These are phyloP conservation scores for Cyphomyrmex costatus DNA, from an alignment of 1,140 invertebrate species.

Conservation along the genomic window DNA sequence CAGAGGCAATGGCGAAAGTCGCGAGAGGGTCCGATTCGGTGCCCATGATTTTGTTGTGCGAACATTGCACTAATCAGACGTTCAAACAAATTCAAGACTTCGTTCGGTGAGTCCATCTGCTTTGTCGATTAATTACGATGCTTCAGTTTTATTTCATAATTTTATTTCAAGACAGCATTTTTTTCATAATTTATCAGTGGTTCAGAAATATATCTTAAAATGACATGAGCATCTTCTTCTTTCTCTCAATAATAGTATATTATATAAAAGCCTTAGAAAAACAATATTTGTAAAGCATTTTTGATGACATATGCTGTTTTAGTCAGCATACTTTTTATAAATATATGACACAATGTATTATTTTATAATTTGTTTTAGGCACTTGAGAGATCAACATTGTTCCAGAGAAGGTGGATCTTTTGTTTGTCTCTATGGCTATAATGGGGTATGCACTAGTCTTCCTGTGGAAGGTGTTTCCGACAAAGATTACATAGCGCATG, in stretches of 20 bases:
- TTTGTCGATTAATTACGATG: background rate
- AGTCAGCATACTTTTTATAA: constrained; percentile 3
- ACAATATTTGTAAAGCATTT: background rate
- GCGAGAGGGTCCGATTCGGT: constrained; percentile 79
- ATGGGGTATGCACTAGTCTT: constrained; percentile 94
- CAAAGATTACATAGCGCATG: constrained; percentile 95
- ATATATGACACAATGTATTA: background rate
- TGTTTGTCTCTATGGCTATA: constrained; percentile 96
- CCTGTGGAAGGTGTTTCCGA: constrained; percentile 96
- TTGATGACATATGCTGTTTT: background rate
- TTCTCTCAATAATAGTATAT: background rate
- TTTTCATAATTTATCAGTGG: background rate
- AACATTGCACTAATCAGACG: constrained; percentile 85
- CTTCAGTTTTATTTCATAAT: background rate
- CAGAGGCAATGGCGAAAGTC: constrained; percentile 83
- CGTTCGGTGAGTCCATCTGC: constrained; percentile 79
- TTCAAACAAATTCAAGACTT: constrained; percentile 86
- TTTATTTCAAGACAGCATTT: background rate
- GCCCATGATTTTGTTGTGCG: constrained; percentile 79
- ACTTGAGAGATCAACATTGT: constrained; percentile 94
- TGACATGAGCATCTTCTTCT: background rate
- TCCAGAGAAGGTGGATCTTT: constrained; percentile 95
- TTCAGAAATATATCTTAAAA: background rate
- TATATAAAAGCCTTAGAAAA: background rate
- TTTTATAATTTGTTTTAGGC: constrained; percentile 86